phyloP scores from a whole-genome alignment of 2,113 vertebrate species.

The Sminthopsis crassicaudata region DNA sequence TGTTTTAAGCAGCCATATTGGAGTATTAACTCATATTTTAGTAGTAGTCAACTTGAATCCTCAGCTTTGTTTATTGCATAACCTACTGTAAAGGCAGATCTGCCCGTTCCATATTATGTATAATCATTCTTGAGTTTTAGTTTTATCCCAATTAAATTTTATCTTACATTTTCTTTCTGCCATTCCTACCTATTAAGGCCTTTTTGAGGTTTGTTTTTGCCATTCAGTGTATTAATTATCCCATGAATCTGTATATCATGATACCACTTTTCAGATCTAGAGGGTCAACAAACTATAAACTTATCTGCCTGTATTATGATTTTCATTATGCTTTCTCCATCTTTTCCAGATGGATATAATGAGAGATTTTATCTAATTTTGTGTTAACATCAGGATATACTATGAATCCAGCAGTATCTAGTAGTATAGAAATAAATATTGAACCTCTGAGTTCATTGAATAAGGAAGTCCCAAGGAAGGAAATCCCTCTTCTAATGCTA shows the following conservation, averaged over 20 bases:
- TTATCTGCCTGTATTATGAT: conserved; percentile 41
- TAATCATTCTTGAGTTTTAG: neutral
- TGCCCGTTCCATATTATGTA: neutral
- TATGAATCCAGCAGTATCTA: neutral
- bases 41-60: neutral
- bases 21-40: neutral
- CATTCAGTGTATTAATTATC: neutral
- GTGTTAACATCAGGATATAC: conserved; percentile 12
- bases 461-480: neutral
- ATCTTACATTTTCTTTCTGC: neutral
- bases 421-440: neutral
- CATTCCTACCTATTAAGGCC: neutral
- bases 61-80: neutral
- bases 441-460: neutral
- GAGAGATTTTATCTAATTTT: conserved; percentile 24
- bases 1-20: neutral
- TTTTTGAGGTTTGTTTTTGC: conserved; percentile 14
- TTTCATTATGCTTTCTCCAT: conserved; percentile 52
- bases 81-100: neutral
- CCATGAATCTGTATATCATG: neutral
- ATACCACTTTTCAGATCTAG: neutral
- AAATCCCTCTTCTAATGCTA: neutral
- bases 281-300: neutral
- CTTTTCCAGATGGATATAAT: conserved; percentile 13
- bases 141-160: conserved; percentile 18